phyloP scores from a whole-genome alignment of 2,888 invertebrate genomes.

The Julus scanicus region DNA sequence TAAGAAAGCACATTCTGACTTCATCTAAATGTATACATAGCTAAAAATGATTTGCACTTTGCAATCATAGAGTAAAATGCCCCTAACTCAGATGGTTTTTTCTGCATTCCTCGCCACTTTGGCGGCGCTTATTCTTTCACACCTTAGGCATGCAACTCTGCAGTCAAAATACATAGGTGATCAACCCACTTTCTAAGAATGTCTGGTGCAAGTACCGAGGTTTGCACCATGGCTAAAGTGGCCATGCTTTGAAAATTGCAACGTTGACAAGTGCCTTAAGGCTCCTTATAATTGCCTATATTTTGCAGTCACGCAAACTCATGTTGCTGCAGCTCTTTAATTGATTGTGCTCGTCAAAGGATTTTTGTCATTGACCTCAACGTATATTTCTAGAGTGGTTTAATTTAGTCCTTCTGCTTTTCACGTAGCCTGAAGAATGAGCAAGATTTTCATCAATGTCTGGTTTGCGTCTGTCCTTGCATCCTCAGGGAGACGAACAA shows the following conservation, averaged over 20 bases:
- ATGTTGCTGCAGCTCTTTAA: background rate
- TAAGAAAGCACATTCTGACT: too few relatives aligned
- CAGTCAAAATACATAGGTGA: background rate
- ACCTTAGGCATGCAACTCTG: background rate
- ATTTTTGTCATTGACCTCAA: background rate
- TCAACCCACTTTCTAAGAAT: conserved; percentile 1
- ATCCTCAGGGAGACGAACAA: too few relatives aligned
- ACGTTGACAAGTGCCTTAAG: background rate
- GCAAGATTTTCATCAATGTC: background rate
- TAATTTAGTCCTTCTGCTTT: too few relatives aligned
- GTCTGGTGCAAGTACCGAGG: background rate
- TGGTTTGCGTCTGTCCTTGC: too few relatives aligned
- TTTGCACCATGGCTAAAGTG: background rate
- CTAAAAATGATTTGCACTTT: too few relatives aligned
- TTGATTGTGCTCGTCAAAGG: background rate
- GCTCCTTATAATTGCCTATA: background rate
- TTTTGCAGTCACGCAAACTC: background rate
- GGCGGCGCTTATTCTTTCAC: conserved; percentile 2
- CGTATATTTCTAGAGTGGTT: too few relatives aligned
- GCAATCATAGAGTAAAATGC: too few relatives aligned
- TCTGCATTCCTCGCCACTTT: background rate
- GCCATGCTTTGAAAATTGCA: background rate
- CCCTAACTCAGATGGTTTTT: background rate
- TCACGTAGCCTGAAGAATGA: background rate
- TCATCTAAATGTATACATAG: too few relatives aligned